These are phyloP conservation scores for Paracanthobrama guichenoti DNA, from an alignment of 2,113 vertebrate species.

Conservation along the genomic window DNA sequence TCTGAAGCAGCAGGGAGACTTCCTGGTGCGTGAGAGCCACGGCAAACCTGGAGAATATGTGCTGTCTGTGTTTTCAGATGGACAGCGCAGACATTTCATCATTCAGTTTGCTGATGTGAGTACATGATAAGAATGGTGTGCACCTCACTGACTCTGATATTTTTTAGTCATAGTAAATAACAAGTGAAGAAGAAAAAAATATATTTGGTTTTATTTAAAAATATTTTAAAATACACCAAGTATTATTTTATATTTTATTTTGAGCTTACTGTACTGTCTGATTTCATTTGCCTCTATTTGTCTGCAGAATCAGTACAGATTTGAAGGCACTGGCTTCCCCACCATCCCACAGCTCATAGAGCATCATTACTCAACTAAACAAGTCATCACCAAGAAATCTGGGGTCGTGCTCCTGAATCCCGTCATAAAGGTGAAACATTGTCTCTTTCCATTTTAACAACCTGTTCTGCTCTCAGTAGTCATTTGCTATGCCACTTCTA, in stretches of 20 bases:
- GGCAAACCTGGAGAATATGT: constrained; percentile 99
- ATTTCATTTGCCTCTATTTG: not conserved
- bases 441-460: constrained; percentile 15
- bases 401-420: constrained; percentile 91
- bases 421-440: constrained; percentile 83
- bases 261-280: not conserved
- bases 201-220: not conserved
- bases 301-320: constrained; percentile 89
- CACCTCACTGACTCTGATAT: not conserved
- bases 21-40: constrained; percentile 95
- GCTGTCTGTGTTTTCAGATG: constrained; percentile 95
- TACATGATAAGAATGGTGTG: constrained; percentile 22
- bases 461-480: not conserved
- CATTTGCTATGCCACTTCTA: not conserved
- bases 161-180: not conserved
- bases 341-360: constrained; percentile 97
- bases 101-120: constrained; percentile 94
- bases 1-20: constrained; percentile 94
- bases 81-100: constrained; percentile 96
- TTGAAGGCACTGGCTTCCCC: constrained; percentile 94
- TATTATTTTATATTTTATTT: not conserved
- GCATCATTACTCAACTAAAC: constrained; percentile 91
- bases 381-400: constrained; percentile 98
- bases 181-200: no score
- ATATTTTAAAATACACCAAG: no score